Base-by-base conservation (phyloP, 1,140 invertebrate species). In the Papilio glaucus region DNA sequence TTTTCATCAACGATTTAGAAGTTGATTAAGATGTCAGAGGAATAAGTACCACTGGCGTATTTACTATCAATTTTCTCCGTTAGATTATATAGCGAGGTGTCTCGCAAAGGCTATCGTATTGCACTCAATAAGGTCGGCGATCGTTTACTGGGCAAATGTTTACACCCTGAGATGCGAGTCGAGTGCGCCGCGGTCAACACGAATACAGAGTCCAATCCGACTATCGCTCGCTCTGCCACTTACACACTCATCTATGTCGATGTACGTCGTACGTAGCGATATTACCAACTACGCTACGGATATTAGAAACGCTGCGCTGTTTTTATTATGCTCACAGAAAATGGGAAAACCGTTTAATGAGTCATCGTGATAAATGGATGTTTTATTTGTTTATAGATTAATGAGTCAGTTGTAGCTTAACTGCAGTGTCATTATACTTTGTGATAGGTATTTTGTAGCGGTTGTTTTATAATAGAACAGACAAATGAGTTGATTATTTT, bases 101-200 rank as follows among this genome's bases (percentile, higher is more conserved):
- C 79, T 83, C 77, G 82, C 77, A 75, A 79, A 77, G 72, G 78
- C 78, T 87, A 85, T 87, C 83, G 72, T 65, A 77, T 84, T 75
- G 76, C 79, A 83, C 74, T 78, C 83, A 80, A 82, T 84, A 82
- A 79, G 80, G 82, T 80, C 79, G 76, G 73, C 71, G 81, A 87
- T 88, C 79, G 72, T 81, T 83, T 81, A 80, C 82, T 81, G 70
- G 72, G 72, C 82, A 87, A 88, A 88, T 89, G 88, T 90, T 89
- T 88, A 83, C 80, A 71, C 73, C 79, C 78, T 83, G 82, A 83
- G 77, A 86, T 80, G 49, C 73, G 79, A 78, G 76, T 69, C 72
- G 77, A 73, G 75, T 71, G 74, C 74, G 78, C 80, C 85, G 84
- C 74, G 84, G 84, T 85, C 82, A 83, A 78, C 74, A 82, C 79